A percentile compares a stretch with the other conserved stretches of the same genome.
phyloP scores from a whole-genome alignment of 2,888 invertebrate species.

The Timema cristinae region DNA sequence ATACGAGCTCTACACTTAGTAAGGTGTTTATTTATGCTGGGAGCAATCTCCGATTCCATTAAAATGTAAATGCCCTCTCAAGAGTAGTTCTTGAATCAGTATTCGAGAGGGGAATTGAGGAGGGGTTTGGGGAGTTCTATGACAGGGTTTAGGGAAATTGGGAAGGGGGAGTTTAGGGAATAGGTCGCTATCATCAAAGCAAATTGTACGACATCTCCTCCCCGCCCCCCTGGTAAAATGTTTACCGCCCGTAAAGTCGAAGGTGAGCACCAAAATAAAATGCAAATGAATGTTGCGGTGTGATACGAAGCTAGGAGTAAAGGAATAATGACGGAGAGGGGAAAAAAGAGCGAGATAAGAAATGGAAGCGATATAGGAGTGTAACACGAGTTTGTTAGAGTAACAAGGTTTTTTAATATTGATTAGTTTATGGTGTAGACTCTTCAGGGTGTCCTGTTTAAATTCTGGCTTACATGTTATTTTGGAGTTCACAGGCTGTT shows the following conservation, averaged over 20 bases:
- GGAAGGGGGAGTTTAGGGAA: slow-evolving; percentile 10
- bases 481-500: no score
- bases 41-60: slow-evolving; percentile 17
- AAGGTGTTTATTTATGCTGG: slow-evolving; percentile 15
- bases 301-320: background rate
- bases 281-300: background rate
- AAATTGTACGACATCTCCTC: slow-evolving; percentile 17
- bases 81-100: slow-evolving; percentile 10
- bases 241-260: slow-evolving; percentile 1
- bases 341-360: background rate
- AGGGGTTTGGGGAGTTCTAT: background rate
- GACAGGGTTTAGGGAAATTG: background rate
- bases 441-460: no score
- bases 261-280: slow-evolving; percentile 14
- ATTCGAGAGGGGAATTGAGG: background rate
- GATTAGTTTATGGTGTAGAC: no score
- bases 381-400: slow-evolving; percentile 6
- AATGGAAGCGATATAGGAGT: background rate
- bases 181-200: slow-evolving; percentile 7
- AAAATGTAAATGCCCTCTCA: slow-evolving; percentile 12
- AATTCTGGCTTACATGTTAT: no score
- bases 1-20: slow-evolving; percentile 12
- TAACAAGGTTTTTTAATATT: slow-evolving; percentile 12
- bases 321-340: background rate
- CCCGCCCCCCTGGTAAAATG: background rate